Conservation (phyloP, 2,888 invertebrate species). For the Clepsis dumicolana region DNA sequence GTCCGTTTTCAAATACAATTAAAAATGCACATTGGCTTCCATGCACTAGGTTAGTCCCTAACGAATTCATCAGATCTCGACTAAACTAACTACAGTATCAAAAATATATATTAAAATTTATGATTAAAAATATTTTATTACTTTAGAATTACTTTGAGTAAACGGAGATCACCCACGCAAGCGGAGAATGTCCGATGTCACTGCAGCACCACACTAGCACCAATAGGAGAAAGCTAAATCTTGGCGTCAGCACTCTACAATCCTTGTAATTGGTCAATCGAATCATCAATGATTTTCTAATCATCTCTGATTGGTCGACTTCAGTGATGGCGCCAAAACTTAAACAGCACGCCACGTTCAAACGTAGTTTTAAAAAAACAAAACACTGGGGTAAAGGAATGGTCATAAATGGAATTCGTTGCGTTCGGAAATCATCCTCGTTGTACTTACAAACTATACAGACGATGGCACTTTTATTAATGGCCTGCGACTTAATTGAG, state of each 20-base stretch:
- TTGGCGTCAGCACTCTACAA: slow-evolving; percentile 37
- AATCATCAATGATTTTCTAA: not conserved
- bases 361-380: slow-evolving; percentile 27
- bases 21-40: slow-evolving; percentile 31
- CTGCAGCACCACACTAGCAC: slow-evolving; percentile 70
- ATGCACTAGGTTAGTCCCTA: slow-evolving; percentile 52
- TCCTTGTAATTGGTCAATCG: slow-evolving; percentile 25
- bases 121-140: slow-evolving; percentile 61
- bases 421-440: slow-evolving; percentile 64
- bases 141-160: slow-evolving; percentile 72
- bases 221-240: slow-evolving; percentile 54
- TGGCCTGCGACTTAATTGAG: slow-evolving; percentile 85
- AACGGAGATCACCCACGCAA: slow-evolving; percentile 80
- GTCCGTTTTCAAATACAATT: slow-evolving; percentile 13
- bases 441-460: slow-evolving; percentile 80
- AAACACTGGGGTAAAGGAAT: slow-evolving; percentile 40
- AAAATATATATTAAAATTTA: slow-evolving; percentile 71
- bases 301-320: slow-evolving; percentile 12
- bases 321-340: slow-evolving; percentile 33
- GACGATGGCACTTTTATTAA: slow-evolving; percentile 84
- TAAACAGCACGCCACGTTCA: slow-evolving; percentile 12
- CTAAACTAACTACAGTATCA: slow-evolving; percentile 71
- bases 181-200: slow-evolving; percentile 62
- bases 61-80: slow-evolving; percentile 53
- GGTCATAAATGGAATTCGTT: slow-evolving; percentile 42